Evolutionary conservation across 2,888 invertebrate species (phyloP).

Genomic region (Dastarcus helophoroides): DNA sequence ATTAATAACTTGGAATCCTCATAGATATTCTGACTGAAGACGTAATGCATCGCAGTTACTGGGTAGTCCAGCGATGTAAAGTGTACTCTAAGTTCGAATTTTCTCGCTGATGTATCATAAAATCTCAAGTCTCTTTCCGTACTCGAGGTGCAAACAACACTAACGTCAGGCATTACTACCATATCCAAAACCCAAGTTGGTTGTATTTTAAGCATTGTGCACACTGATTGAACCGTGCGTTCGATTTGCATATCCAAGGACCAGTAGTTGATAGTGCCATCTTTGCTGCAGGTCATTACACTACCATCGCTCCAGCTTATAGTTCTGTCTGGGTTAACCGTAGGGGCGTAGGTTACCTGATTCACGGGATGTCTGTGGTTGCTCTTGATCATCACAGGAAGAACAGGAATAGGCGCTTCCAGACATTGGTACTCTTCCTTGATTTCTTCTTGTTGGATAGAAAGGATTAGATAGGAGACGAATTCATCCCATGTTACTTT

Average conservation of each 20-base stretch:
- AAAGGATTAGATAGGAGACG: slow-evolving; percentile 61
- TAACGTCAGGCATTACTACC: slow-evolving; percentile 63
- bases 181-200: slow-evolving; percentile 65
- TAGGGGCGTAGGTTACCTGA: slow-evolving; percentile 51
- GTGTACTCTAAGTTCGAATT: slow-evolving; percentile 58
- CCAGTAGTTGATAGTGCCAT: slow-evolving; percentile 72
- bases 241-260: slow-evolving; percentile 55
- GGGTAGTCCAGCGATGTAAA: slow-evolving; percentile 55
- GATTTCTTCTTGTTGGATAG: slow-evolving; percentile 56
- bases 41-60: slow-evolving; percentile 46
- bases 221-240: slow-evolving; percentile 50
- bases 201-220: slow-evolving; percentile 46
- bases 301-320: slow-evolving; percentile 51
- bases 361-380: slow-evolving; percentile 59
- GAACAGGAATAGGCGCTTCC: slow-evolving; percentile 49
- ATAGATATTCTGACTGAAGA: slow-evolving; percentile 44
- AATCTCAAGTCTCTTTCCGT: slow-evolving; percentile 68
- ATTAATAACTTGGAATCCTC: slow-evolving; percentile 53
- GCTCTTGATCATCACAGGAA: slow-evolving; percentile 49
- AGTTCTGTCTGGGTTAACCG: slow-evolving; percentile 44
- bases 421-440: slow-evolving; percentile 49
- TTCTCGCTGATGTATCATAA: slow-evolving; percentile 65
- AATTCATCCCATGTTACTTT: slow-evolving; percentile 63
- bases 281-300: slow-evolving; percentile 64
- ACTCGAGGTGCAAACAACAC: slow-evolving; percentile 64